phyloP scores from a whole-genome alignment of 1,140 invertebrate genomes.

The Saxidomus purpurata region DNA sequence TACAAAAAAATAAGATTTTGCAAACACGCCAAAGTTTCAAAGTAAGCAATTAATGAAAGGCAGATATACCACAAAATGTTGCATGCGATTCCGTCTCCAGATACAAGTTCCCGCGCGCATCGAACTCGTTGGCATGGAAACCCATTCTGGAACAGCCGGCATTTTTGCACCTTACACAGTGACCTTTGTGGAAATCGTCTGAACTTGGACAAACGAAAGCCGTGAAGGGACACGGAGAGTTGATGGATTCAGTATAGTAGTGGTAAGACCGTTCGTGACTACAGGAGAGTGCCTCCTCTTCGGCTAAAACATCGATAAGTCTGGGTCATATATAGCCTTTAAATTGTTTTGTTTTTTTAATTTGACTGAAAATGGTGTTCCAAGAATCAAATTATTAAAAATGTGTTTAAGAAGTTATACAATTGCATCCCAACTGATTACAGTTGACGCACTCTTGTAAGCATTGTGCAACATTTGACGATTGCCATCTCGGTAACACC shows the following conservation, averaged over 20 bases:
- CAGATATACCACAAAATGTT: conserved; percentile 71
- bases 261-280: conserved; percentile 95
- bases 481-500: too few species aligned
- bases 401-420: too few species aligned
- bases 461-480: too few species aligned
- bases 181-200: conserved; percentile 91
- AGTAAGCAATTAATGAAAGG: not conserved
- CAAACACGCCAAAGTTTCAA: too few species aligned
- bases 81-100: conserved; percentile 55
- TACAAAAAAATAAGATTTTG: not conserved
- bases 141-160: conserved; percentile 90
- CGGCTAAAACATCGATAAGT: conserved; percentile 75
- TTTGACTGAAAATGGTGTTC: too few species aligned
- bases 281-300: conserved; percentile 89
- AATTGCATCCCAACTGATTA: too few species aligned
- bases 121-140: conserved; percentile 73
- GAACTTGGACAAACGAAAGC: conserved; percentile 88
- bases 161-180: conserved; percentile 93
- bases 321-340: too few species aligned
- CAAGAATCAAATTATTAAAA: too few species aligned
- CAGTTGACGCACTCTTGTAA: too few species aligned
- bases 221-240: conserved; percentile 91
- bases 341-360: too few species aligned
- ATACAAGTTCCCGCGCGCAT: conserved; percentile 70
- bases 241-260: conserved; percentile 95